phyloP scores from a whole-genome alignment of 2,797 vertebrate genomes.

The Acrossocheilus fasciatus region DNA sequence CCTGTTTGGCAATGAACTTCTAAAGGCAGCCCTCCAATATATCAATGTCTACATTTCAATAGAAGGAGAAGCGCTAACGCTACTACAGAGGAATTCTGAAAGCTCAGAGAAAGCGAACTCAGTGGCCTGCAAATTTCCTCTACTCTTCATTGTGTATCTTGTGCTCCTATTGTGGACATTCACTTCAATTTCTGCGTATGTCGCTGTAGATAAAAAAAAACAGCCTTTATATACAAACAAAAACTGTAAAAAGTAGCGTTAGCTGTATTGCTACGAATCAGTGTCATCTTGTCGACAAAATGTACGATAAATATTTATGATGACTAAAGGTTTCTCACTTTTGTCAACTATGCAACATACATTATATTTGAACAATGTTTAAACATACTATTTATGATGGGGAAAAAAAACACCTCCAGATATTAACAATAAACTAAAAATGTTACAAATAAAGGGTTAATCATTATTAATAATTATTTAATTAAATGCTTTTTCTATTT shows the following conservation, averaged over 20 bases:
- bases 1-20: conserved; percentile 63
- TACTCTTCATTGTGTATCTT: conserved; percentile 17
- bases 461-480: no score
- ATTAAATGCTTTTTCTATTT: no score
- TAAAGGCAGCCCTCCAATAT: conserved; percentile 58
- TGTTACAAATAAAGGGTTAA: no score
- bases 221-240: background rate
- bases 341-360: background rate
- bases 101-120: conserved; percentile 27
- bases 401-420: background rate
- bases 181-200: background rate
- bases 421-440: no score
- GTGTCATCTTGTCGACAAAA: background rate
- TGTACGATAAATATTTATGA: background rate
- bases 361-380: background rate
- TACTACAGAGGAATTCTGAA: conserved; percentile 36
- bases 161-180: background rate
- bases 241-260: background rate
- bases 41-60: conserved; percentile 62
- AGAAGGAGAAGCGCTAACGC: conserved; percentile 36
- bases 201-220: background rate
- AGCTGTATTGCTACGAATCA: background rate
- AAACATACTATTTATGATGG: background rate
- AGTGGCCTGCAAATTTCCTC: conserved; percentile 17
- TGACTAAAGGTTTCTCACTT: background rate